Evolutionary conservation across 2,797 vertebrate species (phyloP), one percentile per base, ranked within the genome.

Genomic region (Malurus leucopterus): DNA sequence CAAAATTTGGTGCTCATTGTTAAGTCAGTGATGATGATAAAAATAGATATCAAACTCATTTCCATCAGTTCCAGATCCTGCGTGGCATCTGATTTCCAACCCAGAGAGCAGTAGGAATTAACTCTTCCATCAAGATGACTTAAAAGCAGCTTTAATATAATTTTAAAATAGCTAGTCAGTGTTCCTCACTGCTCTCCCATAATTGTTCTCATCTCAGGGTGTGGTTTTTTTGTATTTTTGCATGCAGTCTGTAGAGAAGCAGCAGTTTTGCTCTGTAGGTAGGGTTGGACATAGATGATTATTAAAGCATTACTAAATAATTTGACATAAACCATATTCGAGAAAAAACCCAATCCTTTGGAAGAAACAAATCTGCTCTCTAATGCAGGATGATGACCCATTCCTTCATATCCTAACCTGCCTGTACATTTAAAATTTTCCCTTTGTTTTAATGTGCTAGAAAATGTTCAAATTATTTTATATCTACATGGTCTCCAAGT

Each of bases 1-100:
- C 85, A 93, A 92, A 95, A 93, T 94, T 89, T 89, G 93, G 94
- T 94, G 69, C 89, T 95, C 89, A 92, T 95, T 95, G 95, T 95
- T 95, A 94, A 95, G 89, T 95, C 94, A 93, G 87, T 65, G 83
- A 89, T 94, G 89, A 58, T 89, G 93, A 88, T 93, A 95, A 95
- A 95, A 95, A 95, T 95, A 95, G 93, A 69, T 86, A 81, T 73
- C 46, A 68, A 92, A 92, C 51, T 95, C 64, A 94, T 93, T 95
- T 95, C 80, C 91, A 95, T 94, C 92, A 92, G 38, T 89, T 92
- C 68, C 47, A 86, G 80, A 93, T 93, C 89, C 78, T 12, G 30
- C 58, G 54, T 92, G 80, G 72, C 80, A 92, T 88, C 86, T 93
- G 89, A 95, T 94, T 95, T 92, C 77, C 38, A 95, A 74, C 85